Base-by-base conservation (phyloP, 2,797 vertebrate species). In the Craterocephalus amniculus region DNA sequence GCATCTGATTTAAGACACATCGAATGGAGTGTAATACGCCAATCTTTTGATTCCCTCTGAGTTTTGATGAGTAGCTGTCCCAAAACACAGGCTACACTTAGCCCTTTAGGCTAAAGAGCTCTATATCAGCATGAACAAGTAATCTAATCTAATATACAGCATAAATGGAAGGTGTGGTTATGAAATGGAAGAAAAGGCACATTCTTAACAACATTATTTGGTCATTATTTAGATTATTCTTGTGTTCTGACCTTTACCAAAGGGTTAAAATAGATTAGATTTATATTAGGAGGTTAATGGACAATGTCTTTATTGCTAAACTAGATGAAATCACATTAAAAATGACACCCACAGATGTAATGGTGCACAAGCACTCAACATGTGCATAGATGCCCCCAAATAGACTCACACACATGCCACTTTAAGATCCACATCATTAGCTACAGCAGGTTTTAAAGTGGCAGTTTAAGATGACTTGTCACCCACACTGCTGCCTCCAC, bases 211-310 rank as follows among this genome's bases (percentile, higher is more conserved):
- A 85, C 90, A 90, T 89, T 86, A 88, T 90, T 86, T 88, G 87
- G 74, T 70, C 80, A 83, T 94, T 90, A 88, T 85, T 90, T 83
- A 72, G 73, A 88, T 88, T 84, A 87, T 88, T 89, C 77, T 89
- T 88, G 76, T 85, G 78, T 86, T 87, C 61, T 91, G 87, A 90
- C 88, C 83, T 91, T 86, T 87, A 87, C 76, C 85, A 87, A 86
- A 83, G 84, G 88, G 85, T 88, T 88, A 80, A 88, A 89, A 91
- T 90, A 92, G 87, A 94, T 94, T 92, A 90, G 83, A 88, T 88
- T 84, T 85, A 85, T 90, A 92, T 93, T 93, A 94, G 84, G 84
- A 56, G 79, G 85, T 90, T 93, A 94, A 94, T 92, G 93, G 90
- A 74, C 89, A 90, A 91, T 92, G 90, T 84, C 89, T 92, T 90